These are phyloP conservation scores for Amphiprion ocellaris DNA, from an alignment of 2,113 vertebrate species.

Conservation along the genomic window DNA sequence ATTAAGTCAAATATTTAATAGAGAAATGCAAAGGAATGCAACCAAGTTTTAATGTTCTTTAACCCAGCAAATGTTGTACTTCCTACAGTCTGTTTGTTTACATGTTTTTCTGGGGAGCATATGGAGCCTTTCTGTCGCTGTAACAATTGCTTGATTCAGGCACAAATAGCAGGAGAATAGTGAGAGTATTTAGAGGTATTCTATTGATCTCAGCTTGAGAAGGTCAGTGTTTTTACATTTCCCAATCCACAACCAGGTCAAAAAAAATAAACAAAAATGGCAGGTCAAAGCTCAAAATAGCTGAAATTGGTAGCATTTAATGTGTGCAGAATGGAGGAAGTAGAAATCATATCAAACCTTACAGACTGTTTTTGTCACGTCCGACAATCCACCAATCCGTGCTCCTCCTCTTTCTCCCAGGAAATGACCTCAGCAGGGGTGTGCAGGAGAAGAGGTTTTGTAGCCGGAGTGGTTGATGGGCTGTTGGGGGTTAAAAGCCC, in stretches of 20 bases:
- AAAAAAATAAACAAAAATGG: neutral
- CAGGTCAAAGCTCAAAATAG: neutral
- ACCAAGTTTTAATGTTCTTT: too few relatives aligned
- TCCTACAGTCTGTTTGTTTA: too few relatives aligned
- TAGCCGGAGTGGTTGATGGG: neutral
- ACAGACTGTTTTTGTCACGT: slow-evolving; percentile 52
- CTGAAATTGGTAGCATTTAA: neutral
- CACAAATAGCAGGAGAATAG: too few relatives aligned
- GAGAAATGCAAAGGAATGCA: too few relatives aligned
- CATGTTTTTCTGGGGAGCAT: too few relatives aligned
- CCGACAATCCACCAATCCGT: slow-evolving; percentile 1
- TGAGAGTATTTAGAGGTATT: too few relatives aligned
- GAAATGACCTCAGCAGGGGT: slow-evolving; percentile 17
- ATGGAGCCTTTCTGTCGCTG: too few relatives aligned
- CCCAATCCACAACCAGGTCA: neutral
- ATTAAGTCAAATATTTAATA: too few relatives aligned
- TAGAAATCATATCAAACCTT: slow-evolving; percentile 36
- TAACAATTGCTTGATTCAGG: too few relatives aligned
- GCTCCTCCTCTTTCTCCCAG: slow-evolving; percentile 14
- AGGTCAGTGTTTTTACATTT: neutral
- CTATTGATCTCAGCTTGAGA: too few relatives aligned
- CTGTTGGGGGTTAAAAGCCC: slow-evolving; percentile 40
- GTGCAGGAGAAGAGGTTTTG: neutral
- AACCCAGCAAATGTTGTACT: too few relatives aligned
- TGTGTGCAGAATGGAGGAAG: too few relatives aligned